phyloP scores from a whole-genome alignment of 1,140 invertebrate genomes.

The Pseudomyrmex pallidus region DNA sequence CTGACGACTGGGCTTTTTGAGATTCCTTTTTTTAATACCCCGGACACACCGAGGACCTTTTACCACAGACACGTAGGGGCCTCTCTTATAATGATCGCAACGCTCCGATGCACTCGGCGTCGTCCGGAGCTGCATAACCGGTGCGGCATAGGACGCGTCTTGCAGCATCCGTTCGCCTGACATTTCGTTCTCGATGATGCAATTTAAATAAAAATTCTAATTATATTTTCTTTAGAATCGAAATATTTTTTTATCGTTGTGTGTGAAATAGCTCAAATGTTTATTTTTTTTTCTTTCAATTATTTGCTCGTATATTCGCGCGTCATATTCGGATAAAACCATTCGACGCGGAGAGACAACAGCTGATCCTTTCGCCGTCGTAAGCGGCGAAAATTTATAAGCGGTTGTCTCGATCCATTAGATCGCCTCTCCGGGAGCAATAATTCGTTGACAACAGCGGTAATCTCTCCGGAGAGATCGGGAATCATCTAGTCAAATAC shows the following conservation, averaged over 20 bases:
- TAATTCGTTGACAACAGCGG: slow-evolving; percentile 52
- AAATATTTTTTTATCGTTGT: too few species aligned
- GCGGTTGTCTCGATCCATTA: slow-evolving; percentile 24
- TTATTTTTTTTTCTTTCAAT: too few species aligned
- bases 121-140: slow-evolving; percentile 57
- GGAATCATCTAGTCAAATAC: slow-evolving; percentile 82
- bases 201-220: not conserved
- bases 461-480: slow-evolving; percentile 66
- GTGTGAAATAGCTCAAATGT: too few species aligned
- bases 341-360: too few species aligned
- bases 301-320: too few species aligned
- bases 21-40: slow-evolving; percentile 67
- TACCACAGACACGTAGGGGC: slow-evolving; percentile 70
- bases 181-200: slow-evolving; percentile 30
- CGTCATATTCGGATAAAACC: too few species aligned
- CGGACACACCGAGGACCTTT: slow-evolving; percentile 68
- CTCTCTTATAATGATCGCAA: slow-evolving; percentile 70
- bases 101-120: slow-evolving; percentile 68
- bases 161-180: slow-evolving; percentile 30
- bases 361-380: not conserved
- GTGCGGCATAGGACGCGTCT: slow-evolving; percentile 50
- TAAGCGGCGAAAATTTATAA: slow-evolving; percentile 14
- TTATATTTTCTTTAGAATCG: not conserved
- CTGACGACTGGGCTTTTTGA: slow-evolving; percentile 62
- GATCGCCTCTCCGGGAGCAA: slow-evolving; percentile 6